Evolutionary conservation across 2,797 vertebrate species (phyloP).

Genomic region (Sebastes hubbsi): DNA sequence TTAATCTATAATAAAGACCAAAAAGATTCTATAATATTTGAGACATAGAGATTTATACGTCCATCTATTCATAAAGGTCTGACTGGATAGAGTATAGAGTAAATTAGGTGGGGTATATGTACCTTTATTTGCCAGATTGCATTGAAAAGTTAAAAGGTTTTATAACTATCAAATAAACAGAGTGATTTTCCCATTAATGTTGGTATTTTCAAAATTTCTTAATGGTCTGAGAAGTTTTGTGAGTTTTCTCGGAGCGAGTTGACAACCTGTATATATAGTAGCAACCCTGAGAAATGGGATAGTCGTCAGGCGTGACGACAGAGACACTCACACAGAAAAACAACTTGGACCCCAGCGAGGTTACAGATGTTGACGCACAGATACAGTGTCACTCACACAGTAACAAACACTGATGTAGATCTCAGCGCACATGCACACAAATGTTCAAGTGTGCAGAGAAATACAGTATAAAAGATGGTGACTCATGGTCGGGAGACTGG

Average conservation of each 20-base stretch:
- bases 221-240: neutral
- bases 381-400: slow-evolving; percentile 12
- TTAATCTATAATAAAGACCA: neutral
- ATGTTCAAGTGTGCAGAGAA: slow-evolving; percentile 3
- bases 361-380: slow-evolving; percentile 43
- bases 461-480: slow-evolving; percentile 40
- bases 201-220: neutral
- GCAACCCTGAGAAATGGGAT: slow-evolving; percentile 1
- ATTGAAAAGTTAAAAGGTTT: neutral
- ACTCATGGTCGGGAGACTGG: slow-evolving; percentile 57
- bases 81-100: neutral
- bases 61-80: neutral
- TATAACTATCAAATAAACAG: neutral
- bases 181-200: neutral
- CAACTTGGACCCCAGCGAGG: slow-evolving; percentile 21
- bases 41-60: neutral
- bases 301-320: neutral
- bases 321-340: slow-evolving; percentile 30
- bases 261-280: neutral
- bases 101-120: neutral
- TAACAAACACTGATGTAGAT: slow-evolving; percentile 14
- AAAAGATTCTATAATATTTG: neutral
- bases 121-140: neutral
- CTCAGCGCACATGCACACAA: slow-evolving; percentile 1
- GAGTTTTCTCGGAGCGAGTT: neutral